Conservation (phyloP, 2,888 invertebrate species). For the Aleiodes testaceus region DNA sequence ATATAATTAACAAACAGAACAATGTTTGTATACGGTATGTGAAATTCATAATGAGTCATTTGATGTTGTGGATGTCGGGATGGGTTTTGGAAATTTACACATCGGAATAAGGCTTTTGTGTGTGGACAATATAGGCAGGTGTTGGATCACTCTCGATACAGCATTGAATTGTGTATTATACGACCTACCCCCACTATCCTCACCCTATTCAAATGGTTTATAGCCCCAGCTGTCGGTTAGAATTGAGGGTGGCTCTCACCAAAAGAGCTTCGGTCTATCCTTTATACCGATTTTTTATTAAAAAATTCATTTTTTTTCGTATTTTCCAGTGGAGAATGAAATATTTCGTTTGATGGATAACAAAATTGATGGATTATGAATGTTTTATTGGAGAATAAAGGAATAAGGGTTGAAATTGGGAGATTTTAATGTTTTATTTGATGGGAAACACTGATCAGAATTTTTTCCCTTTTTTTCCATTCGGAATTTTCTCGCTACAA, state of each 20-base stretch:
- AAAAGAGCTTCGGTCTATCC: slow-evolving; percentile 11
- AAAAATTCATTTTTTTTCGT: too few relatives aligned
- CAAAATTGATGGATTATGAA: neutral
- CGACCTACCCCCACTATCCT: neutral
- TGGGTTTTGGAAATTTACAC: neutral
- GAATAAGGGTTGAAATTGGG: too few relatives aligned
- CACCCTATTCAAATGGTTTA: slow-evolving; percentile 31
- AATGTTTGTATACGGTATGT: neutral
- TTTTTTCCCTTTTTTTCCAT: too few relatives aligned
- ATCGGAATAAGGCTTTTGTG: slow-evolving; percentile 7
- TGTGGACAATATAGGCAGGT: slow-evolving; percentile 32
- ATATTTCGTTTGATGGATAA: slow-evolving; percentile 7
- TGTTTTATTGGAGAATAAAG: too few relatives aligned
- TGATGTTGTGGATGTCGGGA: slow-evolving; percentile 18
- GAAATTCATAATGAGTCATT: slow-evolving; percentile 37
- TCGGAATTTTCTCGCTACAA: too few relatives aligned
- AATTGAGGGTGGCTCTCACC: slow-evolving; percentile 30
- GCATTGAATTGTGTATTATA: slow-evolving; percentile 40
- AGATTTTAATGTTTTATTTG: too few relatives aligned
- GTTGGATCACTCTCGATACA: slow-evolving; percentile 25
- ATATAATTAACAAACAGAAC: slow-evolving; percentile 3
- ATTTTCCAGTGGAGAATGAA: too few relatives aligned
- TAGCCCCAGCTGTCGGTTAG: slow-evolving; percentile 41
- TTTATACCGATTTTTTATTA: slow-evolving; percentile 17
- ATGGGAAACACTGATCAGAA: too few relatives aligned